Percentiles rank a stretch among this genome's conserved stretches.
These are phyloP conservation scores for Mustelus asterias DNA, from an alignment of 2,113 vertebrate species.

Conservation along the genomic window DNA sequence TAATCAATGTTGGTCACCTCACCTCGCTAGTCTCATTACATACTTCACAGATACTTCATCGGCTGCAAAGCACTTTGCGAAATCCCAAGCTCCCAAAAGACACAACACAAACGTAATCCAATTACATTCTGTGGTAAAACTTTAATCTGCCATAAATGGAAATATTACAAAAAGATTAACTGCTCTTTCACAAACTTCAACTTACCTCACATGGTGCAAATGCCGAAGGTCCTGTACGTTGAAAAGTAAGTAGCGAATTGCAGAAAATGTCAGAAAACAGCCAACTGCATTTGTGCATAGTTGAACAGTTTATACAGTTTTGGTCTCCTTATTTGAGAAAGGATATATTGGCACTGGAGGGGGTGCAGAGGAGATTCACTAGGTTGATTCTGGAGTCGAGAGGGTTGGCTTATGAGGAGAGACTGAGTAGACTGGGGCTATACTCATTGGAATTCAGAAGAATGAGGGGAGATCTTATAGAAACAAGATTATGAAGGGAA, in stretches of 20 bases:
- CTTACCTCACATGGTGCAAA: not conserved
- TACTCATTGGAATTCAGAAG: no score
- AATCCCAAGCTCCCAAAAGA: not conserved
- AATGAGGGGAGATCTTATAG: no score
- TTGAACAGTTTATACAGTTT: no score
- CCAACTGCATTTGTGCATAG: not conserved
- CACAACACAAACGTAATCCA: not conserved
- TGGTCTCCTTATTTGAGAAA: no score
- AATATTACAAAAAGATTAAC: not conserved
- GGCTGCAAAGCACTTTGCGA: not conserved
- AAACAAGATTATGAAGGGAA: no score
- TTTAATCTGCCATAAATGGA: not conserved
- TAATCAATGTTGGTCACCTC: not conserved
- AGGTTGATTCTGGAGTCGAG: no score
- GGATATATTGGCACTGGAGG: no score
- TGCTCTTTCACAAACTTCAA: slow-evolving; percentile 5
- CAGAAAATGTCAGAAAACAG: not conserved
- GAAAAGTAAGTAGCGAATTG: not conserved
- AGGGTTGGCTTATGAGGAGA: no score
- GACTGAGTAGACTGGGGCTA: no score
- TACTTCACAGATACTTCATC: not conserved
- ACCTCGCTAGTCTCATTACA: not conserved
- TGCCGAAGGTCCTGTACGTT: not conserved
- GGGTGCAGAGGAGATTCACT: no score
- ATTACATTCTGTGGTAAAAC: not conserved